Evolutionary conservation across 1,140 invertebrate species (phyloP).

Genomic region (Reticulitermes speratus): DNA sequence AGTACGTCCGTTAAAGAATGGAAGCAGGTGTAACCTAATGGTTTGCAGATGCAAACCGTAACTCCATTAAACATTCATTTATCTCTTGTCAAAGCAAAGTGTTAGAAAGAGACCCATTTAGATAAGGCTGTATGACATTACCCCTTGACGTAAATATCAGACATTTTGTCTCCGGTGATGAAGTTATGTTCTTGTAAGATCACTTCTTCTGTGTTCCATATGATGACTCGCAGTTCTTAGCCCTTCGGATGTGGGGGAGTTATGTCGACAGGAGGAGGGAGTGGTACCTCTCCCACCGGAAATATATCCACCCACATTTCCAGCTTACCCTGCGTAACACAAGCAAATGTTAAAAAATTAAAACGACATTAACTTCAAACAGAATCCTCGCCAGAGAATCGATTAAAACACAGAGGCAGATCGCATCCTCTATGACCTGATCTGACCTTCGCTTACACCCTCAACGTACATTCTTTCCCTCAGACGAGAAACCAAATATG

Average conservation of each 20-base stretch:
- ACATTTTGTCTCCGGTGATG: slow-evolving; percentile 75
- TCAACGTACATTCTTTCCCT: too few species aligned
- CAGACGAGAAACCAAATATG: too few species aligned
- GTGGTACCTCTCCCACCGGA: slow-evolving; percentile 55
- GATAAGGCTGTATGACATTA: slow-evolving; percentile 43
- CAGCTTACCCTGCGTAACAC: slow-evolving; percentile 67
- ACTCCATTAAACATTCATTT: too few species aligned
- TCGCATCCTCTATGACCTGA: too few species aligned
- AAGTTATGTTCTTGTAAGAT: slow-evolving; percentile 73
- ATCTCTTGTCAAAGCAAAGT: too few species aligned
- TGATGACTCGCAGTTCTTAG: slow-evolving; percentile 80
- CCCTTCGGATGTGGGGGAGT: slow-evolving; percentile 68
- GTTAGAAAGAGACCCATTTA: too few species aligned
- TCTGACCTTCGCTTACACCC: too few species aligned
- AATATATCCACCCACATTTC: slow-evolving; percentile 92
- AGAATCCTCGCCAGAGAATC: not conserved
- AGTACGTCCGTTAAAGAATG: too few species aligned
- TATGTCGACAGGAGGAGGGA: slow-evolving; percentile 72
- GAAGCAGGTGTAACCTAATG: too few species aligned
- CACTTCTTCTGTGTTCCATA: slow-evolving; percentile 79
- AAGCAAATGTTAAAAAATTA: too few species aligned
- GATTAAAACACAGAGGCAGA: too few species aligned
- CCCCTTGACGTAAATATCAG: slow-evolving; percentile 87
- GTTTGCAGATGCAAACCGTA: too few species aligned
- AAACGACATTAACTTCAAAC: not conserved